Evolutionary conservation across 1,140 invertebrate genomes (phyloP).

Genomic region (Campoletis sonorensis): DNA sequence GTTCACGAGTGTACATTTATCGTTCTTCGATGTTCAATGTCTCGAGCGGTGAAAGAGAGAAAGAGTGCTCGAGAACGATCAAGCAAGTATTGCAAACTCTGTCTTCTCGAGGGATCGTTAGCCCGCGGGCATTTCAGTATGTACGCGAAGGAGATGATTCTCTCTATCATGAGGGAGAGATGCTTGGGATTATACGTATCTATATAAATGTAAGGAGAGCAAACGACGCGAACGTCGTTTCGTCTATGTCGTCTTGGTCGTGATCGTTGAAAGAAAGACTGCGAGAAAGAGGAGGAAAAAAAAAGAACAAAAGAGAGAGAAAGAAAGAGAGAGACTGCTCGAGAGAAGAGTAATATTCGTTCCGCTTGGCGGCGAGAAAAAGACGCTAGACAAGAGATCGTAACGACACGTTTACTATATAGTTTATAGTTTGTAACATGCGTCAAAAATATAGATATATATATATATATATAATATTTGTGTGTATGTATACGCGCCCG

Average conservation of each 20-base stretch:
- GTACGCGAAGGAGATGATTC: slow-evolving; percentile 18
- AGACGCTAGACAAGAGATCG: slow-evolving; percentile 11
- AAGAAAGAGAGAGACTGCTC: slow-evolving; percentile 25
- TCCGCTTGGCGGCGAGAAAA: slow-evolving; percentile 44
- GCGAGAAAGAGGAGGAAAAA: not conserved
- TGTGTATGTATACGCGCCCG: not conserved
- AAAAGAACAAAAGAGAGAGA: not conserved
- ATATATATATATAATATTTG: not conserved
- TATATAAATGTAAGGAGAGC: slow-evolving; percentile 31
- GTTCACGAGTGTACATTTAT: slow-evolving; percentile 3
- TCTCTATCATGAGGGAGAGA: slow-evolving; percentile 21
- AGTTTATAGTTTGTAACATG: slow-evolving; percentile 34
- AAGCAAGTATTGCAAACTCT: not conserved
- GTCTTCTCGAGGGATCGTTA: slow-evolving; percentile 6
- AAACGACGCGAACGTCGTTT: slow-evolving; percentile 43
- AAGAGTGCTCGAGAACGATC: not conserved
- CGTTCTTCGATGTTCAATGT: slow-evolving; percentile 13
- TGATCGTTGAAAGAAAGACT: slow-evolving; percentile 1
- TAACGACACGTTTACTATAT: slow-evolving; percentile 25
- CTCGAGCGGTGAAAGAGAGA: not conserved
- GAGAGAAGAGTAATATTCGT: slow-evolving; percentile 60
- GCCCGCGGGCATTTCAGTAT: not conserved
- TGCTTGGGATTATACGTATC: slow-evolving; percentile 4
- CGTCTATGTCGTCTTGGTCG: slow-evolving; percentile 41
- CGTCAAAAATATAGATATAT: not conserved